Evolutionary conservation across 2,113 vertebrate genomes (phyloP).

Genomic region (Cyrtonyx montezumae): DNA sequence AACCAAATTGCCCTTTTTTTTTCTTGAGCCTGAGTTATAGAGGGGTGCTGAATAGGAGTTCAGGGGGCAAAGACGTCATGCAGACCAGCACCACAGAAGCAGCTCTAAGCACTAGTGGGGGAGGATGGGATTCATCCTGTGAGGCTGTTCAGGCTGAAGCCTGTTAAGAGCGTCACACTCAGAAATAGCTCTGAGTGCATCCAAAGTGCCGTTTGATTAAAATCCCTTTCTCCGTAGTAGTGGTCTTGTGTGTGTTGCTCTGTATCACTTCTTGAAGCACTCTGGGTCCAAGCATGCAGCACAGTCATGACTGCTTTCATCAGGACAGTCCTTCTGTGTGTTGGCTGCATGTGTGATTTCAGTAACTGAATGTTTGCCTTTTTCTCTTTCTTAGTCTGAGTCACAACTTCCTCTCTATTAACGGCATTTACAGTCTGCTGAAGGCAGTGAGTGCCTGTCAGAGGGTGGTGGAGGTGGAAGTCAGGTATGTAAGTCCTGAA

Average conservation of each 20-base stretch:
- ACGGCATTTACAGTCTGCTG: slow-evolving; percentile 75
- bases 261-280: background rate
- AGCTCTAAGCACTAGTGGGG: background rate
- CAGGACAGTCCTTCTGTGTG: background rate
- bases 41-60: background rate
- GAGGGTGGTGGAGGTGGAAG: slow-evolving; percentile 71
- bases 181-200: background rate
- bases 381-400: slow-evolving; percentile 79
- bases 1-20: background rate
- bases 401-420: slow-evolving; percentile 75
- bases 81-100: background rate
- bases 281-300: background rate
- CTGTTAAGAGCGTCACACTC: background rate
- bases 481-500: slow-evolving; percentile 77
- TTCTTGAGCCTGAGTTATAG: background rate
- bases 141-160: background rate
- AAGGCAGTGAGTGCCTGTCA: slow-evolving; percentile 57
- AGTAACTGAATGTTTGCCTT: background rate
- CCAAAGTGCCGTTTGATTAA: background rate
- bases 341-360: background rate
- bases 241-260: background rate
- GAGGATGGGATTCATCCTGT: background rate
- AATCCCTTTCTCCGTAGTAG: background rate
- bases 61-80: background rate
- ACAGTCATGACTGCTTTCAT: background rate